Percentiles rank a stretch among this genome's conserved stretches.
Conservation (phyloP, 2,888 invertebrate genomes). For the Pollenia amentaria region DNA sequence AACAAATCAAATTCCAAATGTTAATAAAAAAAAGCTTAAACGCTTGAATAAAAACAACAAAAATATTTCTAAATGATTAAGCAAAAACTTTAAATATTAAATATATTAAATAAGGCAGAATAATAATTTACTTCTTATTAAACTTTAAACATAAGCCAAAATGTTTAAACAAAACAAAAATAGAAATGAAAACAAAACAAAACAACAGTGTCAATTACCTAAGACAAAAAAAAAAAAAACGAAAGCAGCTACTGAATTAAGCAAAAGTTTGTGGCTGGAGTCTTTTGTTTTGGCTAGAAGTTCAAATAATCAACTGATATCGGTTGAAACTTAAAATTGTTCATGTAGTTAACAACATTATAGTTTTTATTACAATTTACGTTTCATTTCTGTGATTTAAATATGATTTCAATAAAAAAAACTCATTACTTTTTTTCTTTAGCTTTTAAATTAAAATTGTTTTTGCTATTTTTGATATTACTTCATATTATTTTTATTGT, state of each 20-base stretch:
- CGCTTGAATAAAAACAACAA: conserved; percentile 49
- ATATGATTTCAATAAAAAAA: too few species aligned
- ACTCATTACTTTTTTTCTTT: background rate
- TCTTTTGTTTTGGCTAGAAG: conserved; percentile 55
- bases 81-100: background rate
- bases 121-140: background rate
- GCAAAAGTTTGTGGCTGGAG: conserved; percentile 46
- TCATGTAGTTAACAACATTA: background rate
- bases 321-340: too few species aligned
- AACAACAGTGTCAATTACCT: background rate
- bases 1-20: conserved; percentile 10
- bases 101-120: background rate
- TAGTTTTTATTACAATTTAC: too few species aligned
- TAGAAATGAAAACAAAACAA: background rate
- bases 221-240: background rate
- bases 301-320: background rate
- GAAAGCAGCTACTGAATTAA: background rate
- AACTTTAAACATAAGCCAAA: background rate
- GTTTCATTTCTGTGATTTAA: too few species aligned
- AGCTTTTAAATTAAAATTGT: background rate
- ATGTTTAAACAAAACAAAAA: background rate
- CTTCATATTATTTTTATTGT: conserved; percentile 30
- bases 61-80: too few species aligned
- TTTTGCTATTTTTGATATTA: conserved; percentile 4
- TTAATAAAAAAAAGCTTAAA: conserved; percentile 45